Base-by-base conservation (phyloP, 2,888 invertebrate species). In the Perithous albicinctus region DNA sequence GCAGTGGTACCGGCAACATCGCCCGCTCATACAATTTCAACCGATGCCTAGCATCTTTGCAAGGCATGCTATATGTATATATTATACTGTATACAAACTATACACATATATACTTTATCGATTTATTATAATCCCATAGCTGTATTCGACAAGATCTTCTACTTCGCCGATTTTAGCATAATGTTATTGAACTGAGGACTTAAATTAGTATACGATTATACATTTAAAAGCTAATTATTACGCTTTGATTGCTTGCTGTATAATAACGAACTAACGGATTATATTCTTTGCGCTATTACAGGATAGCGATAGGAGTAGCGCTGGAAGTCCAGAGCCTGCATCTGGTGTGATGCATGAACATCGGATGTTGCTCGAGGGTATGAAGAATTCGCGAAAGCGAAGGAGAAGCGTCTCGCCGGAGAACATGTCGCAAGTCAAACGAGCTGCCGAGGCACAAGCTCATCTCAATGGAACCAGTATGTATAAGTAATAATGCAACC, bases 381-480 rank as follows among this genome's bases (percentile, higher is more conserved):
- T 91, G 82, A 91, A 90, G 83, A 90, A 89, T 81, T 88, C 91
- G 43, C 88, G 90, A 77, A 91, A 91, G 82, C 88, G 89, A 82
- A 89, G 90, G 85, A 90, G 89, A 46, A 91, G 90, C 64, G 89
- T 90, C 46, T 91, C 92, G 15, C 92, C 92, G 4, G 92, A 92
- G 63, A 91, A 90, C 85, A 88, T 92, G 73, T 94, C 94, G 85
- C 93, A 93, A 64, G 93, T 93, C 75, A 93, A 93, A 82, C 92
- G 92, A 69, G 93, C 93, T 12, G 94, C 94, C 12, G 93, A 94
- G 48, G 93, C 93, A 32, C 93, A 94, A 83, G 94, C 95, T 61
- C 95, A 95, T 91, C 92, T 95, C 61, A 95, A 95, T 89, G 95
- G 95, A 90, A 94, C 95, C 89, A 95, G 95, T 95, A 93, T 93